phyloP scores from a whole-genome alignment of 2,888 invertebrate genomes.

The Hyposoter didymator region DNA sequence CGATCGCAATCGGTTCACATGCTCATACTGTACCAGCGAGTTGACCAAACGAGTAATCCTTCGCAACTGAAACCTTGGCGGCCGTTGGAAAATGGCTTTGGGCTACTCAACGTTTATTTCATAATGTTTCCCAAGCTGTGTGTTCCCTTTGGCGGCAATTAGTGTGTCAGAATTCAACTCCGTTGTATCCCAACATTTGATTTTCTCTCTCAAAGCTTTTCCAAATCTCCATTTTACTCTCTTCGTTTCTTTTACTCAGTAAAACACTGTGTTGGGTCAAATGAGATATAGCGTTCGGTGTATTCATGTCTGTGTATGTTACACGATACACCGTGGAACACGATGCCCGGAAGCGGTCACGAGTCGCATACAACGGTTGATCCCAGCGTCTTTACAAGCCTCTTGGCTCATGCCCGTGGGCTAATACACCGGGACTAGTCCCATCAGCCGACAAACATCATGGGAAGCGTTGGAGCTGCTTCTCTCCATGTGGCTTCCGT shows the following conservation, averaged over 20 bases:
- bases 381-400: constrained; percentile 39
- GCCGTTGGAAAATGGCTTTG: background rate
- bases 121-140: constrained; percentile 9
- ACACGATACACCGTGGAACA: constrained; percentile 52
- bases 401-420: constrained; percentile 38
- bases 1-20: background rate
- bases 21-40: background rate
- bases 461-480: constrained; percentile 37
- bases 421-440: constrained; percentile 27
- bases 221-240: background rate
- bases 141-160: constrained; percentile 12
- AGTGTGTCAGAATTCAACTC: constrained; percentile 45
- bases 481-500: background rate
- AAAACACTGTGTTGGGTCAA: background rate
- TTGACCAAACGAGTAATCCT: constrained; percentile 13
- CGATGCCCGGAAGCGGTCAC: constrained; percentile 28
- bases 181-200: constrained; percentile 58
- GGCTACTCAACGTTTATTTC: background rate
- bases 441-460: constrained; percentile 36
- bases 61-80: background rate
- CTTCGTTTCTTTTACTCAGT: constrained; percentile 25
- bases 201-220: constrained; percentile 60
- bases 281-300: constrained; percentile 26
- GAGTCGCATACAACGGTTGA: constrained; percentile 39
- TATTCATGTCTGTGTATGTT: constrained; percentile 9